Conservation (phyloP, 2,888 invertebrate species). For the Apoda limacodes region DNA sequence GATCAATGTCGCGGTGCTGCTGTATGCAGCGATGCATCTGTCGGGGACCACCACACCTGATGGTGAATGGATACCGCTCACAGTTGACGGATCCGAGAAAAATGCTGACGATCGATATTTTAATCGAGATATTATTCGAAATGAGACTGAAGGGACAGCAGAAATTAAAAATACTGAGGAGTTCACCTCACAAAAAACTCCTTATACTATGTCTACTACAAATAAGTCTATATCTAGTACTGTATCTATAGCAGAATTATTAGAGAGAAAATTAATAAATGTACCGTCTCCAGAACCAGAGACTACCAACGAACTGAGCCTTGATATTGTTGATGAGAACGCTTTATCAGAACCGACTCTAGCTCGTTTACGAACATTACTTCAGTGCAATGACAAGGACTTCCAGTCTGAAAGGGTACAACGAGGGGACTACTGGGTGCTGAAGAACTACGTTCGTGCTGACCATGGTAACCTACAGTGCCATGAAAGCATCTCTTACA, state of each 20-base stretch:
- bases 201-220: conserved; percentile 48
- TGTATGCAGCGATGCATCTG: conserved; percentile 78
- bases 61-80: conserved; percentile 49
- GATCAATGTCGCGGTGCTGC: conserved; percentile 77
- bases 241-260: conserved; percentile 36
- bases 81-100: conserved; percentile 44
- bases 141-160: conserved; percentile 37
- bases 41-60: conserved; percentile 40
- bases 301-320: conserved; percentile 35
- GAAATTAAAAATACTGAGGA: conserved; percentile 39
- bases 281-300: conserved; percentile 42
- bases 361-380: conserved; percentile 47
- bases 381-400: conserved; percentile 75
- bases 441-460: conserved; percentile 87
- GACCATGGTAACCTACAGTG: conserved; percentile 76
- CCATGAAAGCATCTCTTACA: conserved; percentile 89
- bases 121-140: conserved; percentile 33
- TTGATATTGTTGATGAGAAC: conserved; percentile 49
- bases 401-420: conserved; percentile 73
- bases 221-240: conserved; percentile 59
- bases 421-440: conserved; percentile 88
- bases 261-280: conserved; percentile 44
- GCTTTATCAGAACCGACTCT: conserved; percentile 47
- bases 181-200: conserved; percentile 50
- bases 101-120: conserved; percentile 37